Percentiles rank a stretch among this genome's conserved stretches.
phyloP scores from a whole-genome alignment of 2,113 vertebrate species.

The Psilopogon haemacephalus region DNA sequence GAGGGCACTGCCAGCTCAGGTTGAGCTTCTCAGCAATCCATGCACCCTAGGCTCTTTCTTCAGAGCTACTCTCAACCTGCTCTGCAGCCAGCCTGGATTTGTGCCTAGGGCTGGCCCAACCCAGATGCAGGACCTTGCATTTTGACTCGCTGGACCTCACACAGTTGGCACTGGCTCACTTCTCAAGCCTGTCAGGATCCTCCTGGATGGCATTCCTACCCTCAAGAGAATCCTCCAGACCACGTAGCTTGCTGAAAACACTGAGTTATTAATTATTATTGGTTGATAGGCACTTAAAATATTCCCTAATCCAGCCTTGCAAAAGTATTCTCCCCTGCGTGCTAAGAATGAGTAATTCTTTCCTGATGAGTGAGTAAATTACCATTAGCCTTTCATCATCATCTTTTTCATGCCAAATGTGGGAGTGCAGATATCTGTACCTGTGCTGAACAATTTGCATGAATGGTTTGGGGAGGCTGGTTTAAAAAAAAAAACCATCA shows the following conservation, averaged over 20 bases:
- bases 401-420: background rate
- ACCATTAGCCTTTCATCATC: background rate
- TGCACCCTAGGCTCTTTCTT: too few relatives aligned
- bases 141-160: too few relatives aligned
- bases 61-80: too few relatives aligned
- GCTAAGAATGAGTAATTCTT: background rate
- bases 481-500: background rate
- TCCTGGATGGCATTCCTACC: too few relatives aligned
- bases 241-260: background rate
- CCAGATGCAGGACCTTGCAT: too few relatives aligned
- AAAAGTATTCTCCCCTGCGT: background rate
- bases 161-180: too few relatives aligned
- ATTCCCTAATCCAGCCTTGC: background rate
- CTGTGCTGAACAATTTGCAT: background rate
- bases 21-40: too few relatives aligned
- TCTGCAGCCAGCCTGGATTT: too few relatives aligned
- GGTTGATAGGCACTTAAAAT: background rate
- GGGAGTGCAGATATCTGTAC: background rate
- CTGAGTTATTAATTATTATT: background rate
- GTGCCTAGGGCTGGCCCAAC: too few relatives aligned
- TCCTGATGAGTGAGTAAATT: background rate
- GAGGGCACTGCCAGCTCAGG: too few relatives aligned
- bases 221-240: too few relatives aligned
- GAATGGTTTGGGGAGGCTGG: background rate
- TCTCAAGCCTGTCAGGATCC: too few relatives aligned